A percentile compares a stretch with the other conserved stretches of the same genome.
Conservation (phyloP, 2,888 invertebrate species). For the Scrobipalpa atriplicella region DNA sequence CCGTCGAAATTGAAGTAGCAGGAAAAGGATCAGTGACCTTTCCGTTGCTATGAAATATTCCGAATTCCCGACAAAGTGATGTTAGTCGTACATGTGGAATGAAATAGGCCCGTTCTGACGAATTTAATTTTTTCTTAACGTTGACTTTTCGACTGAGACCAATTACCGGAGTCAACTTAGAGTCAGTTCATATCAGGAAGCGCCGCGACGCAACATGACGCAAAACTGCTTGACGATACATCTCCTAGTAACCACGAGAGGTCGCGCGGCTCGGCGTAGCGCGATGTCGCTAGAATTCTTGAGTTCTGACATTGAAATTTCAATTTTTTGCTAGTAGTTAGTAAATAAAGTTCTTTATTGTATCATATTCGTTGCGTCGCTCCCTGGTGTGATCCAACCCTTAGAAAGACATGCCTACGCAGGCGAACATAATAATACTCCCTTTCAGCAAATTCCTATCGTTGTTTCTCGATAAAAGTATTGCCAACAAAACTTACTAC, state of each 20-base stretch:
- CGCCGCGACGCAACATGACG: no score
- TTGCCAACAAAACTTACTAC: neutral
- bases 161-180: neutral
- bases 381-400: no score
- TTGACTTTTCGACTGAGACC: conserved; percentile 38
- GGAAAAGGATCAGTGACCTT: conserved; percentile 53
- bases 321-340: no score
- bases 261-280: no score
- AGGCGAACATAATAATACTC: neutral
- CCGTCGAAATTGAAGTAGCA: conserved; percentile 56
- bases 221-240: no score
- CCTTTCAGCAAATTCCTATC: neutral
- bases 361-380: no score
- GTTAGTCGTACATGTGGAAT: conserved; percentile 64
- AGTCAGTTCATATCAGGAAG: no score
- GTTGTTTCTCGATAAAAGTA: conserved; percentile 3
- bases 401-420: neutral
- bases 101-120: conserved; percentile 55
- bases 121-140: conserved; percentile 56
- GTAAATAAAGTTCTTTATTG: no score
- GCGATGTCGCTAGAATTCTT: no score
- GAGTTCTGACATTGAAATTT: no score
- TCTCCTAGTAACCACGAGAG: no score
- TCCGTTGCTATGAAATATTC: conserved; percentile 48
- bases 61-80: conserved; percentile 46